Percentiles rank a stretch among this genome's conserved stretches.
Evolutionary conservation across 2,113 vertebrate genomes (phyloP).

Genomic region (Oreochromis niloticus): DNA sequence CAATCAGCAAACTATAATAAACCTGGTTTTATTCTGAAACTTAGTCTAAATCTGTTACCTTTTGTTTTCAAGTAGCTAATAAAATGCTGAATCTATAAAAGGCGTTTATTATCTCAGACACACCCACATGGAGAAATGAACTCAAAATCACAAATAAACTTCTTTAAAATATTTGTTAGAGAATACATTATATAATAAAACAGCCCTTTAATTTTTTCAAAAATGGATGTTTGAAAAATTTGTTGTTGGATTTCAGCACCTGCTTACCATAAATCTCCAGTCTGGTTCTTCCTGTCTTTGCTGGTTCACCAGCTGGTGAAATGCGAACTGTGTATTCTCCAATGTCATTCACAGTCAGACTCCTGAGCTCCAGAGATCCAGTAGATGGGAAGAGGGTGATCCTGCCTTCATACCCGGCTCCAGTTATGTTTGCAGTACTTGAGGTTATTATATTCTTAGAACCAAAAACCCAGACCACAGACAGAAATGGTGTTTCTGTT

Average conservation of each 20-base stretch:
- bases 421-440: accelerated
- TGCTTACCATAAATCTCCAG: slow-evolving; percentile 14
- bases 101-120: no score
- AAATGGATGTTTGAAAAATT: neutral
- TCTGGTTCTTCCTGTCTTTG: accelerated
- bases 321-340: neutral
- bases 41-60: no score
- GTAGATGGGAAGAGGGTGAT: neutral
- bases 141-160: no score
- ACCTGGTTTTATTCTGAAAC: no score
- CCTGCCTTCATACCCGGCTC: neutral
- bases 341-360: slow-evolving; percentile 12
- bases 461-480: neutral
- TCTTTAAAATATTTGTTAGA: no score
- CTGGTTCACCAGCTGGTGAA: accelerated
- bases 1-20: no score
- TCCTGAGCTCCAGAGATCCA: slow-evolving; percentile 47
- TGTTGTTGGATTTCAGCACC: neutral
- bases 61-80: no score
- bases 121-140: no score
- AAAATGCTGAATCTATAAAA: no score
- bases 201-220: no score
- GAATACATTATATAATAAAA: no score
- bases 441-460: neutral
- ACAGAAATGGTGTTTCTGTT: accelerated